Evolutionary conservation across 2,113 vertebrate genomes (phyloP), one percentile per base, ranked within the genome.

Genomic region (Amphilophus citrinellus): DNA sequence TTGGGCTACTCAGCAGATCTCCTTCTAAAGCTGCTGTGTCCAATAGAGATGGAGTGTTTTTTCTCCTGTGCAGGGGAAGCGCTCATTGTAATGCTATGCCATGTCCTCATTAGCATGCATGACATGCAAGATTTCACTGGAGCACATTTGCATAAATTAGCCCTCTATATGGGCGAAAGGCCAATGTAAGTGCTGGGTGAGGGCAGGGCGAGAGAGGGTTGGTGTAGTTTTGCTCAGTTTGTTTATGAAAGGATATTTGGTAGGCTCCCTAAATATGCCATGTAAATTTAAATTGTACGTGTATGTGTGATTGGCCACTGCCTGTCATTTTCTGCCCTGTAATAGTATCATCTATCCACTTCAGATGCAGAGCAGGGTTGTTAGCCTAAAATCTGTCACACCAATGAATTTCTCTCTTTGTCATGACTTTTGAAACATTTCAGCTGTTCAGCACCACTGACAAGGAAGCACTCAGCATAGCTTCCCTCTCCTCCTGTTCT

Each of bases 361-460:
- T 39, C 68, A 66, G 95, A 96, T 93, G 24, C 94, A 94, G 91
- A 96, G 95, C 94, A 94, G 91, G 96, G 95, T 94, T 53, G 17
- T 97, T 97, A 96, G 95, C 96, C 96, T 96, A 96, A 97, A 96
- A 96, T 97, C 95, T 98, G 96, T 98, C 96, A 96, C 86, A 90
- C 94, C 97, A 97, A 98, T 97, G 96, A 96, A 97, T 97, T 96
- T 96, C 93, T 96, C 93, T 97, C 96, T 97, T 97, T 97, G 97
- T 98, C 96, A 95, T 97, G 97, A 97, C 96, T 95, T 96, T 94
- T 96, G 94, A 96, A 96, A 95, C 94, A 94, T 95, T 96, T 97
- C 96, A 95, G 96, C 96, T 96, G 95, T 97, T 32, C 95, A 96
- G 95, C 95, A 95, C 91, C 97, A 97, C 97, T 96, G 96, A 97